Evolutionary conservation across 2,888 invertebrate genomes (phyloP).

Genomic region (Loripinus fragilis): DNA sequence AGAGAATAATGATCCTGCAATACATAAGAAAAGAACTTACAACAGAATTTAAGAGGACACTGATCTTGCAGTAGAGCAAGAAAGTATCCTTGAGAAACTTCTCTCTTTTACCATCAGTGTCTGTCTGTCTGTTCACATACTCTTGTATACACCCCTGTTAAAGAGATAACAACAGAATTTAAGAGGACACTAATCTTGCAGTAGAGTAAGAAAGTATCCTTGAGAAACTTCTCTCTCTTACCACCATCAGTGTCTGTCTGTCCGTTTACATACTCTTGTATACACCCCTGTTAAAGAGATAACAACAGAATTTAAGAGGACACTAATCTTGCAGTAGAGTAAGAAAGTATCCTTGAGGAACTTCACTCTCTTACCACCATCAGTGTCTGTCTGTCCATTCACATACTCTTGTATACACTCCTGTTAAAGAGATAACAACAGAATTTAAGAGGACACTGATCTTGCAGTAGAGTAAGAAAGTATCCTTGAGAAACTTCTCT

Average conservation of each 20-base stretch:
- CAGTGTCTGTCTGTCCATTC: constrained; percentile 11
- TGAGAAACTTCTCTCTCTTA: constrained; percentile 27
- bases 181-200: constrained; percentile 51
- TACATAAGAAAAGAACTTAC: no score
- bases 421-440: constrained; percentile 40
- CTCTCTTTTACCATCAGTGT: neutral
- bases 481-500: constrained; percentile 31
- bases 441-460: constrained; percentile 48
- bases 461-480: constrained; percentile 51
- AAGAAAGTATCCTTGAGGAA: constrained; percentile 39
- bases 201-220: constrained; percentile 41
- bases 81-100: constrained; percentile 42
- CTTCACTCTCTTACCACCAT: constrained; percentile 13
- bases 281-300: constrained; percentile 19
- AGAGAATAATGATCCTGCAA: no score
- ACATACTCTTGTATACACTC: constrained; percentile 30
- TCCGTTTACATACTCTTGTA: constrained; percentile 36
- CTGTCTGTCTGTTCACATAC: constrained; percentile 25
- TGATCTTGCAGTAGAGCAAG: constrained; percentile 45
- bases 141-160: constrained; percentile 34
- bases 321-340: constrained; percentile 43
- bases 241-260: neutral
- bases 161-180: constrained; percentile 41
- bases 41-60: constrained; percentile 48
- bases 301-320: constrained; percentile 56